Conservation (phyloP, 1,140 invertebrate genomes). For the Oncopodura yosiiana region DNA sequence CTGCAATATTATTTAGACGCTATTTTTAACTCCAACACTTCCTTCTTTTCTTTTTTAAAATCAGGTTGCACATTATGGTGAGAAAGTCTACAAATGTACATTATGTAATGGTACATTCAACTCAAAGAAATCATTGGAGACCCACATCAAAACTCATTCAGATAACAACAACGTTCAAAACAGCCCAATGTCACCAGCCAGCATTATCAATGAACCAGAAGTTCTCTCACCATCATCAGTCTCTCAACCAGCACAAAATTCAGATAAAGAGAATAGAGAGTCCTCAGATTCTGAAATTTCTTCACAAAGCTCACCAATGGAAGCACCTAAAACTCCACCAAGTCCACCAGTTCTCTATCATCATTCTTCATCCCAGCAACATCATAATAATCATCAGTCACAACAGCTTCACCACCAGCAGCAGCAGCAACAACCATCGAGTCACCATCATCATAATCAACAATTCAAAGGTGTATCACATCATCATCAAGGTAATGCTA, state of each 20-base stretch:
- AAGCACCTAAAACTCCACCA: conserved; percentile 19
- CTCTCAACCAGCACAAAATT: conserved; percentile 27
- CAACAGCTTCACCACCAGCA: conserved; percentile 1
- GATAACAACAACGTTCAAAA: conserved; percentile 42
- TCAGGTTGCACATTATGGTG: conserved; percentile 79
- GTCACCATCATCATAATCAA: background rate
- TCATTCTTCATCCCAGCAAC: background rate
- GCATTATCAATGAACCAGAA: conserved; percentile 6
- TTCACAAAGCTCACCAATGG: conserved; percentile 29
- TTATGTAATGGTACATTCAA: conserved; percentile 79
- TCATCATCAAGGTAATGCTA: background rate
- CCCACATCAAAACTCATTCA: conserved; percentile 77
- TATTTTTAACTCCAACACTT: background rate
- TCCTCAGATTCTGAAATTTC: conserved; percentile 34
- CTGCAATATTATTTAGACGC: background rate
- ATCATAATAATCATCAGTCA: conserved; percentile 14
- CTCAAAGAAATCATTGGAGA: conserved; percentile 78
- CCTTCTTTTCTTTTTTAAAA: background rate
- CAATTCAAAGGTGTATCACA: background rate
- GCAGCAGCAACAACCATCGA: background rate
- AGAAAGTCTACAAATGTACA: conserved; percentile 84
- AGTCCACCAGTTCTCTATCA: background rate
- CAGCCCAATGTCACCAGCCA: conserved; percentile 6
- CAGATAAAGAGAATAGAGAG: conserved; percentile 35
- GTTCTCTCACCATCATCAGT: conserved; percentile 21